Conservation (phyloP, 1,140 invertebrate species). For the Grapholita molesta region DNA sequence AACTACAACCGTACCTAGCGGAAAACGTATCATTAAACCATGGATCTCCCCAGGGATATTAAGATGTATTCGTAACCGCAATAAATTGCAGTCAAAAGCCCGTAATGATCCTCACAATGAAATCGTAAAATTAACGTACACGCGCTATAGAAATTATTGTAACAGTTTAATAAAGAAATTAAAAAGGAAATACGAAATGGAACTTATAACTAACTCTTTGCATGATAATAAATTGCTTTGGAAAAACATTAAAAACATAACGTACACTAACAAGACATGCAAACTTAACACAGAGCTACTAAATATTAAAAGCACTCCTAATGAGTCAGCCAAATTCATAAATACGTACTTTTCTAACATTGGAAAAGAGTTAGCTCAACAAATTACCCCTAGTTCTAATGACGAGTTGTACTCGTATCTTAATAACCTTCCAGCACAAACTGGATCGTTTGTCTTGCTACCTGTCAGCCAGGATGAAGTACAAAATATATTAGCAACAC, state of each 20-base stretch:
- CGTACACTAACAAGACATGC: too few relatives aligned
- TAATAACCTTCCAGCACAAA: not conserved
- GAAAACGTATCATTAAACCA: not conserved
- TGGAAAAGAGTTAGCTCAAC: not conserved
- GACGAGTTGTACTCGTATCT: too few relatives aligned
- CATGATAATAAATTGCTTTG: not conserved
- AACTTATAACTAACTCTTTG: not conserved
- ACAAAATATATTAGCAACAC: not conserved
- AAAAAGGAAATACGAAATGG: not conserved
- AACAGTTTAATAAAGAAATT: too few relatives aligned
- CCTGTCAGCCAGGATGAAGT: not conserved
- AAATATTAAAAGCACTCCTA: too few relatives aligned
- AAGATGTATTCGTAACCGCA: not conserved
- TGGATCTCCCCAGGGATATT: conserved; percentile 18
- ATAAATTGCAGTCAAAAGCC: not conserved
- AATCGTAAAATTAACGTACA: not conserved
- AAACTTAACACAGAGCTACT: not conserved
- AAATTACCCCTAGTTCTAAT: too few relatives aligned
- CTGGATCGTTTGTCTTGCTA: not conserved
- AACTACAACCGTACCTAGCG: too few relatives aligned
- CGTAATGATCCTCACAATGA: conserved; percentile 5
- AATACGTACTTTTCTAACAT: not conserved
- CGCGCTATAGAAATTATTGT: too few relatives aligned
- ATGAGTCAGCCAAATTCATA: not conserved
- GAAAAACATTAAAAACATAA: not conserved